Base-by-base conservation (phyloP, 2,888 invertebrate genomes). In the Zhuqinia jingwanae region DNA sequence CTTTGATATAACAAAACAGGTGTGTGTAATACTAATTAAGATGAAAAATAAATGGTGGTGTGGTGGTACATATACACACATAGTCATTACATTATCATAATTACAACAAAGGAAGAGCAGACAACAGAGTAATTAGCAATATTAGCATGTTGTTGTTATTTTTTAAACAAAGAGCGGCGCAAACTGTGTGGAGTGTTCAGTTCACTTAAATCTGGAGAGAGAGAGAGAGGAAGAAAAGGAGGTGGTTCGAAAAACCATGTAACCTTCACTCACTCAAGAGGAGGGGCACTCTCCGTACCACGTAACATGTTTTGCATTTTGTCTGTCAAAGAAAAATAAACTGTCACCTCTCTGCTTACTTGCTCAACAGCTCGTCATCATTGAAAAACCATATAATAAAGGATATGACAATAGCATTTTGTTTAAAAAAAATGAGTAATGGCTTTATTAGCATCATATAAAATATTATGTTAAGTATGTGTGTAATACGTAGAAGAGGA, bases 241-340 rank as follows among this genome's bases (percentile, higher is more conserved):
- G 65, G 65, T 36, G 65, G 65, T 30, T 42, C 65, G n/a, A 6
- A 65, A 36, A 65, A 25, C 30, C 65, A 65, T 65, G 65, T 65
- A 65, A 30, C 65, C 65, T 65, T 65, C 65, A 65, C 10, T 30
- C 65, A 60, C 30, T 20, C 36, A 36, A n/a, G 11, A 27, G 60
- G 36, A 36, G 36, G 36, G 36, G 36, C 36, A 36, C 3, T 36
- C 22, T 22, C 15, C n/a, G n/a, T n/a, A n/a, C n/a, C n/a, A n/a
- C n/a, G n/a, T n/a, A n/a, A n/a, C n/a, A n/a, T n/a, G n/a, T n/a
- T n/a, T n/a, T n/a, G n/a, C n/a, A n/a, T n/a, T n/a, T n/a, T n/a
- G n/a, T n/a, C n/a, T n/a, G n/a, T n/a, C n/a, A n/a, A n/a, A n/a
- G n/a, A n/a, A 30, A 60, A 60, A 27, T 27, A 25, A 27, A n/a